Percentiles rank a stretch among this genome's conserved stretches.
phyloP scores from a whole-genome alignment of 2,888 invertebrate species.

The Stenotaenia linearis region DNA sequence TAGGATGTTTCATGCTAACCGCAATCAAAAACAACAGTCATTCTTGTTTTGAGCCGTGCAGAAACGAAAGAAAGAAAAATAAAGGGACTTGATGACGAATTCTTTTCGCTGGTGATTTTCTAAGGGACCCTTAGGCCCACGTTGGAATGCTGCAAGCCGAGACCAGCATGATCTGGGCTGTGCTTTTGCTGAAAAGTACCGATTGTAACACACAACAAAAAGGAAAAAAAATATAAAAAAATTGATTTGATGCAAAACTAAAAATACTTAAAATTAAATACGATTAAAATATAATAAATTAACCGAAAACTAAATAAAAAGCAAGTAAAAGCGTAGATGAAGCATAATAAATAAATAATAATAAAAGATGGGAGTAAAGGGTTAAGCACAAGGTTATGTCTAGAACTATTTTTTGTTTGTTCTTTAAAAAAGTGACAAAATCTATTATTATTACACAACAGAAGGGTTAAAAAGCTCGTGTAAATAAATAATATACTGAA shows the following conservation, averaged over 20 bases:
- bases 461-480: background rate
- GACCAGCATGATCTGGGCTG: constrained; percentile 75
- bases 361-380: background rate
- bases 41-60: background rate
- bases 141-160: constrained; percentile 55
- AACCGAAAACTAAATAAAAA: background rate
- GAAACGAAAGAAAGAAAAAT: background rate
- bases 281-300: too few relatives aligned
- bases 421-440: background rate
- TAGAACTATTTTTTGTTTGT: too few relatives aligned
- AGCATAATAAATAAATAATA: background rate
- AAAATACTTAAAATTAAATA: background rate
- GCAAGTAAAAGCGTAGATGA: background rate
- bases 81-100: background rate
- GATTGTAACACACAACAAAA: constrained; percentile 1
- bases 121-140: constrained; percentile 29
- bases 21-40: background rate
- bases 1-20: background rate
- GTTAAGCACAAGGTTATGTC: background rate
- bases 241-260: background rate
- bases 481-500: too few relatives aligned
- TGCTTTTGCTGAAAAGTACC: constrained; percentile 61
- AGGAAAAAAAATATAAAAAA: background rate
- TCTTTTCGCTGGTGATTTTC: background rate
- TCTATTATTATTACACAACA: background rate